Conservation (phyloP, 2,888 invertebrate genomes). For the Gastrophysa polygoni region DNA sequence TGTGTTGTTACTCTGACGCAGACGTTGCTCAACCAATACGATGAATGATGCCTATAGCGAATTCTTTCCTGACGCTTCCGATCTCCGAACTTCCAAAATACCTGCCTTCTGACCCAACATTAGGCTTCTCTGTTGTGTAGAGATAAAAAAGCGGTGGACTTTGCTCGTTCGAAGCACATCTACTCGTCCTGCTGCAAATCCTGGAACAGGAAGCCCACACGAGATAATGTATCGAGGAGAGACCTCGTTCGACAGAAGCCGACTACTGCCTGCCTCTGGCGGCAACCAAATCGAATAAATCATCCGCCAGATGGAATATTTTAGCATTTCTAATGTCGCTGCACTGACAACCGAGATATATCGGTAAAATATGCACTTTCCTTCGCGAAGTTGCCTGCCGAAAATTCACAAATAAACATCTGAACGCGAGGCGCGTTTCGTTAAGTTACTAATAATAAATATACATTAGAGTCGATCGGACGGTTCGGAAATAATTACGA, state of each 20-base stretch:
- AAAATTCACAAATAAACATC: slow-evolving; percentile 50
- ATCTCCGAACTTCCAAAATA: too few species aligned
- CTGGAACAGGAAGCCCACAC: slow-evolving; percentile 25
- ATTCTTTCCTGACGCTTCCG: too few species aligned
- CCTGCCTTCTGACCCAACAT: too few species aligned
- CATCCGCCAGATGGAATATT: slow-evolving; percentile 60
- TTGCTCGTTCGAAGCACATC: too few species aligned
- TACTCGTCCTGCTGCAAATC: slow-evolving; percentile 4
- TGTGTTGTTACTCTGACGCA: too few species aligned
- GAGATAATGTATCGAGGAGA: slow-evolving; percentile 33
- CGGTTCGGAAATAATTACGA: slow-evolving; percentile 43
- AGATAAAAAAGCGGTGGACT: too few species aligned
- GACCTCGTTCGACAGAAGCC: slow-evolving; percentile 33
- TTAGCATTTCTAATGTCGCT: slow-evolving; percentile 59
- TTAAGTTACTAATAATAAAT: slow-evolving; percentile 36
- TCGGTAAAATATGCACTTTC: slow-evolving; percentile 59
- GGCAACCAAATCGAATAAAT: slow-evolving; percentile 51
- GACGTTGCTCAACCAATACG: too few species aligned
- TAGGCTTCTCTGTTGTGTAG: too few species aligned
- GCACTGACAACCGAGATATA: slow-evolving; percentile 58
- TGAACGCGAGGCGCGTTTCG: slow-evolving; percentile 37
- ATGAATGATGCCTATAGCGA: too few species aligned
- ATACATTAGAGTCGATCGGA: slow-evolving; percentile 30
- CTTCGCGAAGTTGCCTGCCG: slow-evolving; percentile 45
- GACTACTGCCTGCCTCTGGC: slow-evolving; percentile 35